A percentile compares a stretch with the other conserved stretches of the same genome.
Evolutionary conservation across 2,888 invertebrate species (phyloP).

Genomic region (Cantharis lateralis): DNA sequence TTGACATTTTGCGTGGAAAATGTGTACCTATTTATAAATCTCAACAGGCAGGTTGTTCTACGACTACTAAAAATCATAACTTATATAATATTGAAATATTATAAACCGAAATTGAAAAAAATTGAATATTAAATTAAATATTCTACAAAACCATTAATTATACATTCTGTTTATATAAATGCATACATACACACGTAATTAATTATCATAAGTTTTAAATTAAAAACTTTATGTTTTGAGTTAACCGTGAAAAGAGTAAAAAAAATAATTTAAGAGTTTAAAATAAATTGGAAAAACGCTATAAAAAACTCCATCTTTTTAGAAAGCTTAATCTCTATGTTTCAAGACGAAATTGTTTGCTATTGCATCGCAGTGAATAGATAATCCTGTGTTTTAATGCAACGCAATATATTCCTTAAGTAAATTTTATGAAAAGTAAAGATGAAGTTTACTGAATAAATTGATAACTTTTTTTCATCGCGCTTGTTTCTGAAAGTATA

Average conservation of each 20-base stretch:
- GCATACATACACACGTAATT: background rate
- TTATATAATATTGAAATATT: background rate
- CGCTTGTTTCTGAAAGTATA: background rate
- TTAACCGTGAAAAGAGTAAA: background rate
- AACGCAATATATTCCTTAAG: background rate
- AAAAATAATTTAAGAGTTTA: background rate
- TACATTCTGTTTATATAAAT: background rate
- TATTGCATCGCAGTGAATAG: background rate
- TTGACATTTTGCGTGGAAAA: background rate
- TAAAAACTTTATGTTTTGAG: background rate
- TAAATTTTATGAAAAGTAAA: background rate
- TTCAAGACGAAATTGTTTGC: background rate
- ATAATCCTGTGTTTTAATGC: background rate
- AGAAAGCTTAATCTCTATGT: background rate
- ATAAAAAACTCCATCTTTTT: background rate
- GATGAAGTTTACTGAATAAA: background rate
- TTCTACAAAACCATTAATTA: background rate
- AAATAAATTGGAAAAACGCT: background rate
- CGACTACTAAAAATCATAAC: background rate
- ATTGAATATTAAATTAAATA: background rate
- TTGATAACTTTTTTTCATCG: background rate
- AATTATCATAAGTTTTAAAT: background rate
- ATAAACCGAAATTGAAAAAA: background rate
- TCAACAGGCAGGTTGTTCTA: background rate
- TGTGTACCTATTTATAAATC: background rate